A percentile compares a stretch with the other conserved stretches of the same genome.
phyloP scores from a whole-genome alignment of 2,113 vertebrate genomes.

The Cololabis saira region DNA sequence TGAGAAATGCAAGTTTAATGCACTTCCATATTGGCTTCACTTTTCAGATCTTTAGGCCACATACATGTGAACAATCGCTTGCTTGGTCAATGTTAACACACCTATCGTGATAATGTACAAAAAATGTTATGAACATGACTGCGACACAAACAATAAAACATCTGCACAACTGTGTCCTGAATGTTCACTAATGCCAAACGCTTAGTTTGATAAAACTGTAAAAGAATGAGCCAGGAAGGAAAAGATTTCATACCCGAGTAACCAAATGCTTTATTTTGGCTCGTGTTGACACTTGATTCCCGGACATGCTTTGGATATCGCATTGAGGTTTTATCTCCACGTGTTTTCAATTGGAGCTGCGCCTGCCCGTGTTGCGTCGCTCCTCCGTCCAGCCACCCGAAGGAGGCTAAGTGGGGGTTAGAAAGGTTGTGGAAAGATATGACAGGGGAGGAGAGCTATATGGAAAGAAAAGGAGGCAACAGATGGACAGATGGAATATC shows the following conservation, averaged over 20 bases:
- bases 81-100: no score
- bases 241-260: constrained; percentile 29
- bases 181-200: no score
- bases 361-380: constrained; percentile 43
- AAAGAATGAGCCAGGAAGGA: constrained; percentile 29
- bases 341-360: constrained; percentile 52
- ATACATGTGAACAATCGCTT: neutral
- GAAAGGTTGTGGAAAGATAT: constrained; percentile 21
- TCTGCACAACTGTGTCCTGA: constrained; percentile 1
- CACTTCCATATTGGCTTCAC: neutral
- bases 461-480: constrained; percentile 29
- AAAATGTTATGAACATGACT: no score
- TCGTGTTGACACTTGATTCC: constrained; percentile 28
- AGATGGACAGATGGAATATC: constrained; percentile 41
- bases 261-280: constrained; percentile 50
- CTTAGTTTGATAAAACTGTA: neutral
- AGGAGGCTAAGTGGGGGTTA: constrained; percentile 26
- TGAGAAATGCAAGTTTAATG: no score
- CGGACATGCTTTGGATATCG: constrained; percentile 56
- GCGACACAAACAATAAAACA: neutral
- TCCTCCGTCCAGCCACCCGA: constrained; percentile 12
- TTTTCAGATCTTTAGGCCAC: neutral
- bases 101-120: no score
- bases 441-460: constrained; percentile 6
- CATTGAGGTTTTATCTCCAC: constrained; percentile 51